A percentile compares a stretch with the other conserved stretches of the same genome.
phyloP scores from a whole-genome alignment of 1,140 invertebrate species.

The Antheraea mylitta region DNA sequence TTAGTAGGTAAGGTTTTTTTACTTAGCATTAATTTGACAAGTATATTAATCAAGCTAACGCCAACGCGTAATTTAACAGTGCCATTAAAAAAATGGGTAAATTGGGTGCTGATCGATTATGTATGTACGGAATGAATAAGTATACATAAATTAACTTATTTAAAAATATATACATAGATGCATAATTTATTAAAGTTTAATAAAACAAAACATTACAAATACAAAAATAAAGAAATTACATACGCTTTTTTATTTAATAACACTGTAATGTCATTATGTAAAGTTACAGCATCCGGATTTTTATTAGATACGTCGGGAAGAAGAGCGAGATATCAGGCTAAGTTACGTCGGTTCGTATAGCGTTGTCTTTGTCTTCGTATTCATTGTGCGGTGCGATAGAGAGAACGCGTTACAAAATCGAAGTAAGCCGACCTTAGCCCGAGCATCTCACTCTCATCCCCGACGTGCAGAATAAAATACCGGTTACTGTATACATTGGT shows the following conservation, averaged over 20 bases:
- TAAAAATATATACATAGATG: neutral
- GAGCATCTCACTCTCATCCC: too few relatives aligned
- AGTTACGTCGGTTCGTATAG: too few relatives aligned
- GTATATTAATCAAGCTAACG: neutral
- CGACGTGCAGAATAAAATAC: too few relatives aligned
- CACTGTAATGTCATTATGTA: neutral
- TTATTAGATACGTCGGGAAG: too few relatives aligned
- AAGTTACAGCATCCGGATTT: too few relatives aligned
- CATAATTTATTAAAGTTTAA: neutral
- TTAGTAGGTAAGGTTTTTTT: neutral
- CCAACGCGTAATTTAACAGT: neutral
- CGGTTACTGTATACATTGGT: too few relatives aligned
- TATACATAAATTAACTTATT: neutral
- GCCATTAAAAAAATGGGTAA: constrained; percentile 4
- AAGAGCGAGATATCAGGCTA: too few relatives aligned
- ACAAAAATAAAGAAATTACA: neutral
- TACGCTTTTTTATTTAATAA: neutral
- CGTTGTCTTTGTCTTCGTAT: too few relatives aligned
- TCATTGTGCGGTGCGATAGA: too few relatives aligned
- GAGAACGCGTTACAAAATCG: too few relatives aligned
- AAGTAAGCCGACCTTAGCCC: too few relatives aligned
- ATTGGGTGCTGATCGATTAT: neutral
- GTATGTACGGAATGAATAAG: neutral
- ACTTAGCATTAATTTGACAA: neutral
- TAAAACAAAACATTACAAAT: neutral